Base-by-base conservation (phyloP, 1,140 invertebrate genomes). In the Watersipora subatra region DNA sequence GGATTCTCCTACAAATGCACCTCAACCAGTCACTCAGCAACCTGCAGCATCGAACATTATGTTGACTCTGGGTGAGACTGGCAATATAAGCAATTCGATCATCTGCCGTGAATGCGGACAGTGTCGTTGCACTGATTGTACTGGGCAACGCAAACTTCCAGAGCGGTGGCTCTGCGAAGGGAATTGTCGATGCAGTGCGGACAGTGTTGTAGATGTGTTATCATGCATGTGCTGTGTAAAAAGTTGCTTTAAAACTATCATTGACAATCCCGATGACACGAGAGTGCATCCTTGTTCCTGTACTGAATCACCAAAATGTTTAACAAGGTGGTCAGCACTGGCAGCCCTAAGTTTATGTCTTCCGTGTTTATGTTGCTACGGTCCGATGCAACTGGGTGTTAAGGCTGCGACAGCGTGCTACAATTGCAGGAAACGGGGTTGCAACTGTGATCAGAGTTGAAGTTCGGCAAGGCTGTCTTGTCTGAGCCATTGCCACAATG, bases 161-260 rank as follows among this genome's bases (percentile, higher is more conserved):
- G 58, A 59, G 58, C 7, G 22, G 27, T 25, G 22, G 58, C 58
- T 59, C 7, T 24, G 58, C 22, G 58, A 24, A 24, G 27, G 58
- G 7, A 24, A 59, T 17, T 59, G 58, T 28, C 22, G 22, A 7
- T 59, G 58, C 58, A 59, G 58, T 22, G 58, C 22, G 7, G 58
- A 59, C 58, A 28, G 22, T 24, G 22, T 24, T 12, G 58, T 59
- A 7, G 22, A 59, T 17, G 22, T 17, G 17, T 24, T 59, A 24
- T 12, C 22, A 12, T 59, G 58, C 58, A 59, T 59, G 58, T 59
- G 58, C 58, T 59, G 58, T 28, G 58, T 59, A 17, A 24, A 28
- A 17, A 28, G 58, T 22, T 28, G 22, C 58, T 59, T 59, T 28
- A 25, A 59, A 17, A 24, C 22, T 28, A 12, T 7, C 58, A 28